phyloP scores from a whole-genome alignment of 1,140 invertebrate species.

The Brachionus asplanchnoidis region DNA sequence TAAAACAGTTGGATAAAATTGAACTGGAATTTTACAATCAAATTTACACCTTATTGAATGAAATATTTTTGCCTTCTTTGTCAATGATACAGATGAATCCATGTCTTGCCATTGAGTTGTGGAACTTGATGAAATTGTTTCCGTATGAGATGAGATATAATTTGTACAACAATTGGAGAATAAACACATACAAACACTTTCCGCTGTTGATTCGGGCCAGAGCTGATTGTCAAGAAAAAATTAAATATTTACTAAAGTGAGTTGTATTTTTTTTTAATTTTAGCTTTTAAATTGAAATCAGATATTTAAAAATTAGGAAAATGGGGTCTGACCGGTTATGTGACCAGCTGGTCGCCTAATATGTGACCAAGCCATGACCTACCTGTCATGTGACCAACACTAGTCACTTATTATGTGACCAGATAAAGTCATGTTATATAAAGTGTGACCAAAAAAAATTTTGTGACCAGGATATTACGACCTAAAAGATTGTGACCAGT shows the following conservation, averaged over 20 bases:
- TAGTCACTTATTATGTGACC: too few species aligned
- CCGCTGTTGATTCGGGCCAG: slow-evolving; percentile 73
- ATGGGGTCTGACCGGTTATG: not conserved
- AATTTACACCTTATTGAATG: slow-evolving; percentile 65
- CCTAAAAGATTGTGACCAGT: not conserved
- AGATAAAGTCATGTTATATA: not conserved
- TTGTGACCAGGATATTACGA: too few species aligned
- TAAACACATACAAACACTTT: slow-evolving; percentile 74
- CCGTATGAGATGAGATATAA: slow-evolving; percentile 84
- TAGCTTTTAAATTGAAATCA: too few species aligned
- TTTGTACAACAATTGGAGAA: slow-evolving; percentile 89
- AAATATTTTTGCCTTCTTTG: slow-evolving; percentile 78
- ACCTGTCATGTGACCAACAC: too few species aligned
- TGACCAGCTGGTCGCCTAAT: too few species aligned
- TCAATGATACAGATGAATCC: slow-evolving; percentile 88
- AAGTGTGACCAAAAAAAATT: not conserved
- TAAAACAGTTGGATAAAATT: not conserved
- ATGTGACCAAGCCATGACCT: too few species aligned
- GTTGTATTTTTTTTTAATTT: slow-evolving; percentile 41
- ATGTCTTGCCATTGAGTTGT: slow-evolving; percentile 89
- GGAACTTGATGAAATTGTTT: slow-evolving; percentile 81
- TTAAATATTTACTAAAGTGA: slow-evolving; percentile 90
- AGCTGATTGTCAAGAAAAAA: slow-evolving; percentile 79
- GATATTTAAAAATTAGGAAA: too few species aligned
- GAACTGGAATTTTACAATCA: slow-evolving; percentile 37